Percentiles rank a stretch among this genome's conserved stretches.
Conservation (phyloP, 1,140 invertebrate genomes). For the Drosophila rhopaloa region DNA sequence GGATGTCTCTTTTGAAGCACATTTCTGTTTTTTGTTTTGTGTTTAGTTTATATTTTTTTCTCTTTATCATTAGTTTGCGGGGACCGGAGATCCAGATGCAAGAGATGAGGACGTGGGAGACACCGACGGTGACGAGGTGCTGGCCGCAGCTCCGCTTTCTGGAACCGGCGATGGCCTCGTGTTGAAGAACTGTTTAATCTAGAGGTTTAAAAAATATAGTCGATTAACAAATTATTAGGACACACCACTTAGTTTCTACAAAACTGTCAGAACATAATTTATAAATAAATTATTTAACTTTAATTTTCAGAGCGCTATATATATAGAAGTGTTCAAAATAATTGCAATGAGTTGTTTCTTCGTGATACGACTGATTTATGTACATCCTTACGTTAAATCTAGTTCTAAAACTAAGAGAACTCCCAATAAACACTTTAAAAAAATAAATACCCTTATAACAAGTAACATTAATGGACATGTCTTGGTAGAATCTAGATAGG, state of each 20-base stretch:
- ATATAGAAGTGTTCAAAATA: too few species aligned
- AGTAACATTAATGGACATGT: too few species aligned
- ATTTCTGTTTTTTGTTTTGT: constrained; percentile 59
- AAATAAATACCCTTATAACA: too few species aligned
- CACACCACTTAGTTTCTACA: neutral
- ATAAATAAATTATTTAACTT: too few species aligned
- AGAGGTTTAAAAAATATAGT: neutral
- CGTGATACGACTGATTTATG: too few species aligned
- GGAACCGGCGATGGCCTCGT: constrained; percentile 65
- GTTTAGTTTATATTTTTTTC: constrained; percentile 49
- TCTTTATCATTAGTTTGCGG: constrained; percentile 73
- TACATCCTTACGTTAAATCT: too few species aligned
- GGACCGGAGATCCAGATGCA: constrained; percentile 78
- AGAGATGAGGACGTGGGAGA: constrained; percentile 80
- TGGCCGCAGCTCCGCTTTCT: constrained; percentile 62
- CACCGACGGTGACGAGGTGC: constrained; percentile 73
- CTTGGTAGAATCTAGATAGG: too few species aligned
- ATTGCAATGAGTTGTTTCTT: too few species aligned
- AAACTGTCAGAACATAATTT: neutral
- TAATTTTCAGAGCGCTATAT: too few species aligned
- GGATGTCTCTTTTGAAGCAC: constrained; percentile 63
- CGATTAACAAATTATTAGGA: neutral
- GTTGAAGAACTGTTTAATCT: constrained; percentile 83
- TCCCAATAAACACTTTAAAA: too few species aligned
- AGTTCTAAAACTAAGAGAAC: too few species aligned